Conservation (phyloP, 2,888 invertebrate species). For the Argyresthia albistria region DNA sequence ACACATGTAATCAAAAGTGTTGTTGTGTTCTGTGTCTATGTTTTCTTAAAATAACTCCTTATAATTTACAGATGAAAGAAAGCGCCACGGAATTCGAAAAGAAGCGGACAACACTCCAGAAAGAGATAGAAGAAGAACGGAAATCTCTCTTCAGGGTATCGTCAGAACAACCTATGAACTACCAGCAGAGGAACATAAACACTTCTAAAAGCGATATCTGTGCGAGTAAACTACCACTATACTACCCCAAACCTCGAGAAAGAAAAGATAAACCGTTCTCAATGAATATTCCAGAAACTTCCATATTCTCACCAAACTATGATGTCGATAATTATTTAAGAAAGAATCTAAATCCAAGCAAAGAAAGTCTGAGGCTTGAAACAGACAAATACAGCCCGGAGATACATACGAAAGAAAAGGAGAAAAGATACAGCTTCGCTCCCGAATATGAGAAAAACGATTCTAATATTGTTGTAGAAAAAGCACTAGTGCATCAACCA, state of each 20-base stretch:
- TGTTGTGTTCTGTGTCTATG: too few species aligned
- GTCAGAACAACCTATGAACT: conserved; percentile 19
- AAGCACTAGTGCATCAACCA: conserved; percentile 26
- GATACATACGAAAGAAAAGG: neutral
- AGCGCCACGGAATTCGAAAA: conserved; percentile 57
- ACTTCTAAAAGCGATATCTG: conserved; percentile 30
- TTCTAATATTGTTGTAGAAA: conserved; percentile 20
- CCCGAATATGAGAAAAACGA: neutral
- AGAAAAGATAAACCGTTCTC: conserved; percentile 37
- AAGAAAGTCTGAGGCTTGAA: conserved; percentile 18
- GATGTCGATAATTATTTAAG: conserved; percentile 55
- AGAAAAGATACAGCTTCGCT: conserved; percentile 1
- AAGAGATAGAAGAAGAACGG: conserved; percentile 53
- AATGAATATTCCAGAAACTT: conserved; percentile 58
- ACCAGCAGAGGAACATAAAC: conserved; percentile 12
- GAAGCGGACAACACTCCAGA: conserved; percentile 58
- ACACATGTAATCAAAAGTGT: too few species aligned
- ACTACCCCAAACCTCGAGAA: conserved; percentile 46
- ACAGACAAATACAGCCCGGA: conserved; percentile 6
- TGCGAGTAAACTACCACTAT: conserved; percentile 38
- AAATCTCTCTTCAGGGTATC: conserved; percentile 24
- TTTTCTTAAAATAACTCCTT: neutral
- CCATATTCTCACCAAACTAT: conserved; percentile 48
- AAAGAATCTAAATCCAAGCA: conserved; percentile 45
- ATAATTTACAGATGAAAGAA: conserved; percentile 54